phyloP scores from a whole-genome alignment of 2,113 vertebrate species.

The Axis porcinus region DNA sequence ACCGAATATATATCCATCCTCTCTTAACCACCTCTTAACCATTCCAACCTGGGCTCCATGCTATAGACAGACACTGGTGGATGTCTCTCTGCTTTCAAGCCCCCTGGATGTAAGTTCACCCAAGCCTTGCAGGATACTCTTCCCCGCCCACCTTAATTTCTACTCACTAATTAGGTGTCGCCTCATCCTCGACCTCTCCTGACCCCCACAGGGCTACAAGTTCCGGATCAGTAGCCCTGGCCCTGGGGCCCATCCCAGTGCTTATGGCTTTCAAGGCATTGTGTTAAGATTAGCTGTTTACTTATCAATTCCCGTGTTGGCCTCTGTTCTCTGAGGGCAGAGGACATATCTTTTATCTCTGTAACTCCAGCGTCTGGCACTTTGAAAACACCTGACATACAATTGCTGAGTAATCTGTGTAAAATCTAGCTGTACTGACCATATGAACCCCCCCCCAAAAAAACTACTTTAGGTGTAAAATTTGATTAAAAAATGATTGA shows the following conservation, averaged over 20 bases:
- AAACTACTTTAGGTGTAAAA: neutral
- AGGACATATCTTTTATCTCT: neutral
- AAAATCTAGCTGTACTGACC: neutral
- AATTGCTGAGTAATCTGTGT: neutral
- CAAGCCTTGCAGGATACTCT: neutral
- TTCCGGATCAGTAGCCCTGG: neutral
- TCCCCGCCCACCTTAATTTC: neutral
- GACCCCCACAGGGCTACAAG: neutral
- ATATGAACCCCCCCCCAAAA: neutral
- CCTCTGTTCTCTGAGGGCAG: neutral
- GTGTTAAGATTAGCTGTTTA: neutral
- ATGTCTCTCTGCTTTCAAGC: neutral
- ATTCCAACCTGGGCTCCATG: neutral
- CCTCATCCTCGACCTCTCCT: neutral
- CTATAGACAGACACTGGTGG: neutral
- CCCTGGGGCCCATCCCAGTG: neutral
- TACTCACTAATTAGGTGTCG: neutral
- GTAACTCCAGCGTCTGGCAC: neutral
- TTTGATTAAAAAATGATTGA: neutral
- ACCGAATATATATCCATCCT: neutral
- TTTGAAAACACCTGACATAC: neutral
- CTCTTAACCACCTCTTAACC: neutral
- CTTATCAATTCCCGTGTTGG: neutral
- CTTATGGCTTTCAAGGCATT: neutral
- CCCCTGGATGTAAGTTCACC: neutral